Conservation (phyloP, 2,797 vertebrate species). For the Dendrocincla fuliginosa region DNA sequence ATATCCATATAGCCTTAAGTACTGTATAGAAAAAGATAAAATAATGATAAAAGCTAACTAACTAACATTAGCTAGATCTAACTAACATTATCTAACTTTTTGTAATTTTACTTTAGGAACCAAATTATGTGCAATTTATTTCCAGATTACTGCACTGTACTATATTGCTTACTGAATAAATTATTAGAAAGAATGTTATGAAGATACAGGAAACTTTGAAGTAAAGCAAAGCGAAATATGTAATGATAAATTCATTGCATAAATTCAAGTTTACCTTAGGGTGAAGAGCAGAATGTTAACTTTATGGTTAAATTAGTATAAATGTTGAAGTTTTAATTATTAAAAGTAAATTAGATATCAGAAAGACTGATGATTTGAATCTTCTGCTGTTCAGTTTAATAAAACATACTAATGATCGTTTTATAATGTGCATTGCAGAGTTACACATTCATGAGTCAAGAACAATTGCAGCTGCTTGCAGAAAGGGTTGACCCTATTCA, state of each 20-base stretch:
- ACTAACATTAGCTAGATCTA: too few species aligned
- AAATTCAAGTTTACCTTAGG: background rate
- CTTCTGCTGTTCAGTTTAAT: slow-evolving; percentile 1
- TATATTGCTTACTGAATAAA: background rate
- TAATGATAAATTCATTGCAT: background rate
- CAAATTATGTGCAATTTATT: background rate
- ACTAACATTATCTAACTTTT: background rate
- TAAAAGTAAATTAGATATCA: slow-evolving; percentile 4
- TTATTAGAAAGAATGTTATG: background rate
- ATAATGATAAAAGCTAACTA: background rate
- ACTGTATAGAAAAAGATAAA: background rate
- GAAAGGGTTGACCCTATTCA: slow-evolving; percentile 87
- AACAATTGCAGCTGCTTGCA: slow-evolving; percentile 89
- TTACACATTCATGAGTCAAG: slow-evolving; percentile 92
- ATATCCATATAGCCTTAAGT: background rate
- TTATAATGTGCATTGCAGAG: slow-evolving; percentile 81
- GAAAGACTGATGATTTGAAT: slow-evolving; percentile 27
- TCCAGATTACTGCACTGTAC: background rate
- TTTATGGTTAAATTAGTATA: background rate
- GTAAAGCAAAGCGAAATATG: background rate
- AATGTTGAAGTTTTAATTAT: background rate
- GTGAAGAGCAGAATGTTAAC: background rate
- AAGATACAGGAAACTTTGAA: background rate
- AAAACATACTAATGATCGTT: background rate
- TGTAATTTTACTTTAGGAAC: background rate